Base-by-base conservation (phyloP, 2,888 invertebrate genomes). In the Busseola fusca region DNA sequence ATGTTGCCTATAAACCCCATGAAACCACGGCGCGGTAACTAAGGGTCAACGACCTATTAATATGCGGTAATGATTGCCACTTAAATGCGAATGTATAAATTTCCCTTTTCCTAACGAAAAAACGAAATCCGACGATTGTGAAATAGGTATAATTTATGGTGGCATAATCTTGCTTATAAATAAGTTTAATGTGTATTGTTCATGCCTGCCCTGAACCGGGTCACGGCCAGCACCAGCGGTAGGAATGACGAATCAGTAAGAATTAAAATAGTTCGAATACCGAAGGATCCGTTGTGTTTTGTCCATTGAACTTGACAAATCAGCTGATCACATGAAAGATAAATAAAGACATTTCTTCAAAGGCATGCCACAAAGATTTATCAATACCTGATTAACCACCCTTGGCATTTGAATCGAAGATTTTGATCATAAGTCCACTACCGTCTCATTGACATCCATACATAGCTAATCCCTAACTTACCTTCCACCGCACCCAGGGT, bases 121-220 rank as follows among this genome's bases (percentile, higher is more conserved):
- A 72, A 68, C 42, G 45, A 72, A 82, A 74, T 57, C 70, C 70
- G 69, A 71, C 52, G 50, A 67, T 74, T 74, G 45, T 65, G 62
- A 66, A 57, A 70, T 69, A 52, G 77, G 69, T 78, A 66, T 56
- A 71, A 78, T 80, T 80, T 78, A 80, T 74, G 34, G 48, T 21
- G 18, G 42, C 48, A 72, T 78, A 60, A 82, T 70, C 48, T 48
- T 60, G 48, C 58, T 74, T 70, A 67, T 69, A 81, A 77, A 67
- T 69, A 68, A 57, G 48, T 73, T 81, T 79, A 81, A 81, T 79
- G 60, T 60, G 37, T 72, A 58, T 69, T 60, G 37, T 74, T 74
- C 70, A 69, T 69, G 60, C 40, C 18, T 69, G 42, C 67, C 57
- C 40, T 72, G 34, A 72, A 78, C 37, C 62, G 42, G 62, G 81